These are phyloP conservation scores for Aethes cnicana DNA, from an alignment of 2,888 invertebrate genomes.

Conservation along the genomic window DNA sequence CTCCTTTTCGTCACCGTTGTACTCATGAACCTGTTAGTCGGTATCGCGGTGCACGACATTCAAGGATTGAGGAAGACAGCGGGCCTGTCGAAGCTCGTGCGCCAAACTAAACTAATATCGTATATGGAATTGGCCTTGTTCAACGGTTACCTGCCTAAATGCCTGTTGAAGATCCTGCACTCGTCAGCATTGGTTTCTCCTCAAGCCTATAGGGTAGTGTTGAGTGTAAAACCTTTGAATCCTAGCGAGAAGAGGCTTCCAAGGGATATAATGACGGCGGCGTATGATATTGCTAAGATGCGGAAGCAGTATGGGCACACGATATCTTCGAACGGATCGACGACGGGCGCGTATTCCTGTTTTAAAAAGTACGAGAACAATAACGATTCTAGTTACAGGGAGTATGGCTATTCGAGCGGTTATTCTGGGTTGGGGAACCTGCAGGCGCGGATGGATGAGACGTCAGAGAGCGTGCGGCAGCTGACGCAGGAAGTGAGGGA, in stretches of 20 bases:
- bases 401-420: slow-evolving; percentile 80
- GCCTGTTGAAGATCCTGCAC: slow-evolving; percentile 87
- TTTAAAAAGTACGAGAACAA: slow-evolving; percentile 86
- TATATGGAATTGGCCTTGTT: slow-evolving; percentile 92
- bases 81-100: slow-evolving; percentile 90
- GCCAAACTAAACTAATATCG: slow-evolving; percentile 93
- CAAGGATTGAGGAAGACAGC: slow-evolving; percentile 93
- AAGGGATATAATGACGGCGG: slow-evolving; percentile 89
- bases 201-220: slow-evolving; percentile 90
- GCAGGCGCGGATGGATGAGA: slow-evolving; percentile 86
- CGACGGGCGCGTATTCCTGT: slow-evolving; percentile 84
- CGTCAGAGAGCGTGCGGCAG: slow-evolving; percentile 85
- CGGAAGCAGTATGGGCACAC: slow-evolving; percentile 87
- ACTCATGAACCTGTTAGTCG: slow-evolving; percentile 92
- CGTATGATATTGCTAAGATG: slow-evolving; percentile 90
- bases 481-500: slow-evolving; percentile 87
- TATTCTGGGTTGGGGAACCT: slow-evolving; percentile 82
- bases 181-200: slow-evolving; percentile 91
- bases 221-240: slow-evolving; percentile 92
- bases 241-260: slow-evolving; percentile 91
- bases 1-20: slow-evolving; percentile 92
- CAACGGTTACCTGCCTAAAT: slow-evolving; percentile 89
- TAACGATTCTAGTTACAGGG: slow-evolving; percentile 73
- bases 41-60: slow-evolving; percentile 94
- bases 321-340: slow-evolving; percentile 85